Base-by-base conservation (phyloP, 2,888 invertebrate species). In the Gymnosoma rotundatum region DNA sequence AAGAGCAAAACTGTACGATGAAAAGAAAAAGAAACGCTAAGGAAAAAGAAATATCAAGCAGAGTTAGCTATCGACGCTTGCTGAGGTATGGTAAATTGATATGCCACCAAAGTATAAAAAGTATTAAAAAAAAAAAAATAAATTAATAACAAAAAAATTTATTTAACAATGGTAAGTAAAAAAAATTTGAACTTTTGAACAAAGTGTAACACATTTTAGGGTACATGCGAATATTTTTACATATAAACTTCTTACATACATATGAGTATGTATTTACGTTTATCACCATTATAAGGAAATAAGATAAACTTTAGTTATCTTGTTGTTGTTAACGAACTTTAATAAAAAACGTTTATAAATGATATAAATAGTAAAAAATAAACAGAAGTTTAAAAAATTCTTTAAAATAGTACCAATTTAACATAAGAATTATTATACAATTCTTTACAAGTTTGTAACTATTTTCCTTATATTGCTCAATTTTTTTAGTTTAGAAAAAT, bases 41-140 rank as follows among this genome's bases (percentile, higher is more conserved):
- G 61, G 25, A 58, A 54, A 45, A 1, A 25, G 25, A 25, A 54
- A 48, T 85, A 83, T 85, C 87, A 88, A 85, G 87, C 90, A 88
- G 90, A 87, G 89, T 87, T 88, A 89, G 87, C 90, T 88, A 90
- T 90, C 89, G 90, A 86, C 89, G 89, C 88, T 87, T 87, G 87
- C 87, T 88, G 87, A 78, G 88, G 75, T 79, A 25, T 38, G 67
- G 72, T 83, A 87, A 87, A 88, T 87, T 87, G 86, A 88, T 87
- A 87, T 87, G 87, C 87, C 86, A 86, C 84, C 81, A 82, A 81
- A 83, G 85, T 83, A 86, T 87, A 87, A 72, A 45, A 58, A 82
- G 61, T 58, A 66, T 78, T 64, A 81, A 79, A 76, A 75, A 25
- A 25, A 25, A 25, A 4, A 25, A 25, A 78, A 50, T 36, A 42